Evolutionary conservation across 2,797 vertebrate species (phyloP).

Genomic region (Australoheros facetus): DNA sequence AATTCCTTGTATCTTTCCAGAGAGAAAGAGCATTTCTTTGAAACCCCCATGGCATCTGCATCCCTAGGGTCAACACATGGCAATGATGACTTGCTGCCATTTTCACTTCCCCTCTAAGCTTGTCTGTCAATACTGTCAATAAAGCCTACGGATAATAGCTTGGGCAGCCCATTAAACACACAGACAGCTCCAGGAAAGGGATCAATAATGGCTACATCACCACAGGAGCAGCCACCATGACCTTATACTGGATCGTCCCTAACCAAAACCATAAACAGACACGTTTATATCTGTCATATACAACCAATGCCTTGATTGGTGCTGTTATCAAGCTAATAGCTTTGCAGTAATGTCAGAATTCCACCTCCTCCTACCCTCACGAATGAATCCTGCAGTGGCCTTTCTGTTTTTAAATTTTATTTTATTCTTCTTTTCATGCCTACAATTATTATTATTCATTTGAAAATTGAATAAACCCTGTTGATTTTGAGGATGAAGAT

Average conservation of each 20-base stretch:
- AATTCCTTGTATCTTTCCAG: background rate
- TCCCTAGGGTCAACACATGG: constrained; percentile 60
- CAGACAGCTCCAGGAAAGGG: constrained; percentile 70
- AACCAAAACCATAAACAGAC: constrained; percentile 55
- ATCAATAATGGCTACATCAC: constrained; percentile 78
- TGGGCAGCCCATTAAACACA: constrained; percentile 76
- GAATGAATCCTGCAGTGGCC: background rate
- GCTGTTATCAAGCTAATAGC: background rate
- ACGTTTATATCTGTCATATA: constrained; percentile 42
- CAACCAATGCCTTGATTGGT: background rate
- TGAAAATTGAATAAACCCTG: constrained; percentile 8
- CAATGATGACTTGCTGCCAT: constrained; percentile 64
- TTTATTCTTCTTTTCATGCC: background rate
- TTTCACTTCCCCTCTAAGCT: constrained; percentile 74
- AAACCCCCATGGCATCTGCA: constrained; percentile 47
- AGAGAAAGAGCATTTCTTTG: constrained; percentile 10
- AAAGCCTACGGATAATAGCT: constrained; percentile 77
- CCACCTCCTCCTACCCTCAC: background rate
- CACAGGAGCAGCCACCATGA: constrained; percentile 66
- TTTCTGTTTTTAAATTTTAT: background rate
- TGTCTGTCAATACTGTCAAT: constrained; percentile 78
- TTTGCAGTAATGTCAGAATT: constrained; percentile 12
- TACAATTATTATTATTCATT: constrained; percentile 1
- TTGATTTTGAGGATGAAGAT: constrained; percentile 17
- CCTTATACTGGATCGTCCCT: constrained; percentile 61